These are phyloP conservation scores for Orgyia antiqua DNA, from an alignment of 2,888 invertebrate species.

Conservation along the genomic window DNA sequence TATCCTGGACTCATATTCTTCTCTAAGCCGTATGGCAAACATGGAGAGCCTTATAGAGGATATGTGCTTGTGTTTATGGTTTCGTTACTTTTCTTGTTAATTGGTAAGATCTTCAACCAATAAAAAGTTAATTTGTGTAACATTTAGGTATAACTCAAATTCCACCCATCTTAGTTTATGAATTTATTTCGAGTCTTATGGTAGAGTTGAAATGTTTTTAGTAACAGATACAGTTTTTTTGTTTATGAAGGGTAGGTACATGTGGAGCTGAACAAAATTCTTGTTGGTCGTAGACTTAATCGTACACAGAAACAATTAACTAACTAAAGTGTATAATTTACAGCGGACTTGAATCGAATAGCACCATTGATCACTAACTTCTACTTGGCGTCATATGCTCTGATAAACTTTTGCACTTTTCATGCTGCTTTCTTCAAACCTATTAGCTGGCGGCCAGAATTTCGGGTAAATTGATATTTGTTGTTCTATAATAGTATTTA, in stretches of 20 bases:
- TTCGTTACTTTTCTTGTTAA: conserved; percentile 88
- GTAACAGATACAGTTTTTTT: too few species aligned
- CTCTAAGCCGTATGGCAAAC: conserved; percentile 90
- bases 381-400: conserved; percentile 94
- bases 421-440: conserved; percentile 92
- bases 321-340: too few species aligned
- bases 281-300: too few species aligned
- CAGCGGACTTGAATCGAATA: conserved; percentile 90
- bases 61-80: conserved; percentile 94
- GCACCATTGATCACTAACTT: conserved; percentile 96
- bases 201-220: too few species aligned
- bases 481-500: not conserved
- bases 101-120: conserved; percentile 81
- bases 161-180: too few species aligned
- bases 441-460: conserved; percentile 91
- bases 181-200: too few species aligned
- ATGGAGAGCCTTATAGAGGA: conserved; percentile 91
- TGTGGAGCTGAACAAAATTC: too few species aligned
- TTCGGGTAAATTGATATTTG: conserved; percentile 78
- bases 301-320: too few species aligned
- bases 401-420: conserved; percentile 96
- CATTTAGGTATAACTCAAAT: too few species aligned
- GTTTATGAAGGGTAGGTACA: too few species aligned
- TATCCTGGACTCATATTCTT: conserved; percentile 96
- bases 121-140: too few species aligned